Evolutionary conservation across 2,888 invertebrate genomes (phyloP).

Genomic region (Leptinotarsa rubiginosa): DNA sequence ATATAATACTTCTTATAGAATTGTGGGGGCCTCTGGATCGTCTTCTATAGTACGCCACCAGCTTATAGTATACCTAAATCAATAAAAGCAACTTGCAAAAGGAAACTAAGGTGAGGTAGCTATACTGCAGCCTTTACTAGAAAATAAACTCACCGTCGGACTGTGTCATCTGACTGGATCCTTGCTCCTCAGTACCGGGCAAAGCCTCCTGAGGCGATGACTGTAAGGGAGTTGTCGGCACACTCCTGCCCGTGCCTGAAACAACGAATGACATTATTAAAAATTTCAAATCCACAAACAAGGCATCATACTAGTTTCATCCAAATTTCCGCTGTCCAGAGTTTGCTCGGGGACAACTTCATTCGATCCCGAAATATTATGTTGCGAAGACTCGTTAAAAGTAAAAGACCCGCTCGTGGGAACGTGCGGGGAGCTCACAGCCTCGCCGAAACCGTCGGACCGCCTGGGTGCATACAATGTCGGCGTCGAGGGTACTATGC

Average conservation of each 20-base stretch:
- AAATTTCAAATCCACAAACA: constrained; percentile 44
- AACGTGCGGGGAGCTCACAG: constrained; percentile 90
- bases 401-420: constrained; percentile 74
- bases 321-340: constrained; percentile 56
- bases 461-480: constrained; percentile 85
- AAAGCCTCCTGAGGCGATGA: constrained; percentile 71
- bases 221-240: constrained; percentile 76
- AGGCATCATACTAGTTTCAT: constrained; percentile 62
- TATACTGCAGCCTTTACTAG: neutral
- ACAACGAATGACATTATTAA: constrained; percentile 50
- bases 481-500: constrained; percentile 90
- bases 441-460: constrained; percentile 90
- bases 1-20: too few relatives aligned
- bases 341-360: constrained; percentile 63
- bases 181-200: constrained; percentile 60
- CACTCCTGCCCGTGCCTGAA: constrained; percentile 74
- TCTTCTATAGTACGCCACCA: too few relatives aligned
- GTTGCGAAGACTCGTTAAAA: constrained; percentile 69
- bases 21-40: too few relatives aligned
- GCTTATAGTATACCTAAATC: too few relatives aligned
- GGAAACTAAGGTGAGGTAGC: too few relatives aligned
- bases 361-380: constrained; percentile 52
- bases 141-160: constrained; percentile 55
- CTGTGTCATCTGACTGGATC: constrained; percentile 53
- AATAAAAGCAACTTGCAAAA: too few relatives aligned